A percentile compares a stretch with the other conserved stretches of the same genome.
Evolutionary conservation across 2,888 invertebrate genomes (phyloP).

Genomic region (Perizoma affinitatum): DNA sequence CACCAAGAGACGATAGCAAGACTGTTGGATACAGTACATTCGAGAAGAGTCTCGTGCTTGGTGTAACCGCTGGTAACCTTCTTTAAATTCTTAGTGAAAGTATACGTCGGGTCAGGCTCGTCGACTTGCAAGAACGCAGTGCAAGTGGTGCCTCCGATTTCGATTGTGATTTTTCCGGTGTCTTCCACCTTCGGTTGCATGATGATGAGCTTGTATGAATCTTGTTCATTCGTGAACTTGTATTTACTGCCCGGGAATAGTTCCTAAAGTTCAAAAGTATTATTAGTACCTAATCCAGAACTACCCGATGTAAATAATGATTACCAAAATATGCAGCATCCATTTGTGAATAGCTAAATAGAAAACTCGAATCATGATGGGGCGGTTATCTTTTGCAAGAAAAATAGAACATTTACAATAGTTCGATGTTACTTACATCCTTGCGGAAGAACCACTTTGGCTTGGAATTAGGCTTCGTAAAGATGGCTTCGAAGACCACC

Average conservation of each 20-base stretch:
- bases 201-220: constrained; percentile 95
- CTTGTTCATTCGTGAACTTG: constrained; percentile 96
- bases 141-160: constrained; percentile 94
- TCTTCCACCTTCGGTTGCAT: constrained; percentile 97
- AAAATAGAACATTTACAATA: too few relatives aligned
- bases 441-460: constrained; percentile 96
- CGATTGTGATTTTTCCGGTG: constrained; percentile 97
- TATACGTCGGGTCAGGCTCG: constrained; percentile 97
- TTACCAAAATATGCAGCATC: too few relatives aligned
- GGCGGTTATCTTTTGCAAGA: too few relatives aligned
- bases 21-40: constrained; percentile 96
- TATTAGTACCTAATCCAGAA: not conserved
- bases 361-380: too few relatives aligned
- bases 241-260: constrained; percentile 98
- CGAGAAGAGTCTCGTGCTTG: constrained; percentile 94
- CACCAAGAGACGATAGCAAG: constrained; percentile 98
- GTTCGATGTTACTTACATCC: constrained; percentile 88
- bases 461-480: constrained; percentile 97
- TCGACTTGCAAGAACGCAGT: constrained; percentile 97
- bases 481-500: constrained; percentile 96
- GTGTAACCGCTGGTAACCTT: constrained; percentile 95
- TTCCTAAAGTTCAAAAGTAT: constrained; percentile 85
- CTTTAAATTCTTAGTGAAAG: constrained; percentile 95
- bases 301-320: not conserved
- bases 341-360: too few relatives aligned